These are phyloP conservation scores for Muricea muricata DNA, from an alignment of 92 coral and sea anemone species.

Conservation along the genomic window DNA sequence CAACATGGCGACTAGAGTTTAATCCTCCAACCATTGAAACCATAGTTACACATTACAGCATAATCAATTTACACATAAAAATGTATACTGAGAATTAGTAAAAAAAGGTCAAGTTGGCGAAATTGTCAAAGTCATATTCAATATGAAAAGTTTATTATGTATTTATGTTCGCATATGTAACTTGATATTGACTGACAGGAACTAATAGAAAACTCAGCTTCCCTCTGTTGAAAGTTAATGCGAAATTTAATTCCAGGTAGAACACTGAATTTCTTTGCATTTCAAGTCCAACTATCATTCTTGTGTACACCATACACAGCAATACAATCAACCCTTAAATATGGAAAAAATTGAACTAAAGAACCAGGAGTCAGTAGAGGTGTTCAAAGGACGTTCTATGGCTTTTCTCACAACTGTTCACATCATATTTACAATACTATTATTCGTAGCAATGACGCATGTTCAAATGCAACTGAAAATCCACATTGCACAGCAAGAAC, in stretches of 20 bases:
- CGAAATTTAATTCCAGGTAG: not conserved
- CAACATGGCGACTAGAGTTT: too few relatives aligned
- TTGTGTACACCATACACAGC: not conserved
- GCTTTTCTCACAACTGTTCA: not conserved
- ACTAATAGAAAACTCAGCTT: not conserved
- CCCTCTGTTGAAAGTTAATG: not conserved
- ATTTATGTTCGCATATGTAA: too few relatives aligned
- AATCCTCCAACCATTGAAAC: too few relatives aligned
- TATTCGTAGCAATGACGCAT: slow-evolving; percentile 22
- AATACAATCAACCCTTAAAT: not conserved
- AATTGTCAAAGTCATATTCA: too few relatives aligned
- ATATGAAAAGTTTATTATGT: too few relatives aligned
- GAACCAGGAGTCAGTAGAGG: not conserved
- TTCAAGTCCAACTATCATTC: not conserved
- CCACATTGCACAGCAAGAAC: slow-evolving; percentile 25
- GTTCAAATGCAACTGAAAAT: not conserved
- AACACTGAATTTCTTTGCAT: not conserved
- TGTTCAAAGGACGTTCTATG: not conserved
- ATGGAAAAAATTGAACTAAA: not conserved
- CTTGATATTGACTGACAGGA: not conserved
- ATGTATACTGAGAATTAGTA: too few relatives aligned
- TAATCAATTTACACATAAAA: too few relatives aligned
- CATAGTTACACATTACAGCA: too few relatives aligned
- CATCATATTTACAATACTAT: slow-evolving; percentile 1
- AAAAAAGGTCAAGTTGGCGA: too few relatives aligned